Evolutionary conservation across 2,113 vertebrate genomes (phyloP).

Genomic region (Pelusios castaneus): DNA sequence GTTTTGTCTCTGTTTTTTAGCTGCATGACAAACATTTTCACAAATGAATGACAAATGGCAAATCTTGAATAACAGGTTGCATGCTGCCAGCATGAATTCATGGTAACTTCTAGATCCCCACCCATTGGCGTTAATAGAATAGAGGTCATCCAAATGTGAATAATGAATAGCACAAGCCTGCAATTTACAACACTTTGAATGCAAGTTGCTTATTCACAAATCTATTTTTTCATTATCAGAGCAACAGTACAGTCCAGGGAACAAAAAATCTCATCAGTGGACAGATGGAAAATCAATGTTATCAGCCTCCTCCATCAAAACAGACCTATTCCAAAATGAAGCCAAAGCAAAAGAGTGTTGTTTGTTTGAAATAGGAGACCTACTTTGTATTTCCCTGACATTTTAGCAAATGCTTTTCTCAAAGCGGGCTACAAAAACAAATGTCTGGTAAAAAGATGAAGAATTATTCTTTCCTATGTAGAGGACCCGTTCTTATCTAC

Average conservation of each 20-base stretch:
- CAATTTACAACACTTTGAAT: background rate
- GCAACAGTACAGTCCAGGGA: background rate
- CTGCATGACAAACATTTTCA: background rate
- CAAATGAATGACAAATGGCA: background rate
- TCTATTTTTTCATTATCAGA: background rate
- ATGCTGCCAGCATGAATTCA: background rate
- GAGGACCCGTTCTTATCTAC: background rate
- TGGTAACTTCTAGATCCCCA: background rate
- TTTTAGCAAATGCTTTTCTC: background rate
- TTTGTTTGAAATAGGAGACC: background rate
- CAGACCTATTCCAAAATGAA: background rate
- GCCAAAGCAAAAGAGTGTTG: background rate
- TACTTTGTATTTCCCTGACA: background rate
- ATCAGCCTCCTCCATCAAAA: background rate
- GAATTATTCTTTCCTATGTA: background rate
- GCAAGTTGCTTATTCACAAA: background rate
- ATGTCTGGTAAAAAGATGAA: background rate
- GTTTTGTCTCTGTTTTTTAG: slow-evolving; percentile 11
- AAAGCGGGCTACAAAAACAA: background rate
- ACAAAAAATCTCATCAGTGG: background rate
- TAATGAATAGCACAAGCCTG: background rate
- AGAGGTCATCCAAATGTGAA: background rate
- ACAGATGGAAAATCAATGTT: background rate
- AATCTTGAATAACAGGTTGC: background rate
- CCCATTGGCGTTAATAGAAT: background rate